Base-by-base conservation (phyloP, 30 jellyfish, hydroid and myxozoan species). In the Cassiopea andromeda region DNA sequence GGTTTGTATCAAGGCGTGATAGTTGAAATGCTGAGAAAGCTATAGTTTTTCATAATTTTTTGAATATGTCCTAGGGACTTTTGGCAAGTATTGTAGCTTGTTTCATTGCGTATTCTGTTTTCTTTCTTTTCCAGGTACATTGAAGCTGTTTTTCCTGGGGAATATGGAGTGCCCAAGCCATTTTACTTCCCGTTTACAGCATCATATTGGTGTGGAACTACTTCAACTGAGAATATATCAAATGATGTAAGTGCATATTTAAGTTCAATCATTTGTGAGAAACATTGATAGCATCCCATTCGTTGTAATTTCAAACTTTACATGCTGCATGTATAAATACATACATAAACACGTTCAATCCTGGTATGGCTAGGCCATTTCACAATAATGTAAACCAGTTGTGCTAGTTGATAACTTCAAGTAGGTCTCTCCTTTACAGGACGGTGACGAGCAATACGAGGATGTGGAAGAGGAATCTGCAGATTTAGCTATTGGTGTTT, bases 121-220 rank as follows among this genome's bases (percentile, higher is more conserved):
- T 7, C 68, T 6, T 58, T 6, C 14, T 58, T 58, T 27, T 27
- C 17, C 15, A 95, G 99, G 99, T 95, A 95, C 87, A 80, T 95
- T 16, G 99, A 95, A 59, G 97, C 93, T 7, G 99, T 95, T 15
- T 91, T 90, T 54, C 99, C 99, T 18, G 99, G 99, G 12, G 98
- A 95, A 44, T 95, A 16, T 73, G 99, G 99, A 1, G 92, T 95
- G 45, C 97, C 98, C 2, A 83, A 92, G 89, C 99, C 99, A 45
- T 91, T 95, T 77, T 95, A 95, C 78, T 95, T 95, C 84, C 91
- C 89, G 0, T 88, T 95, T 73, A 94, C 85, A 69, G 64, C 97
- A 12, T 71, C 97, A 12, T 95, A 95, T 84, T 95, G 99, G 99
- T 90, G 97, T 79, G 79, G 79, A 43, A 19, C 49, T 2, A 4